phyloP scores from a whole-genome alignment of 1,140 invertebrate genomes.

The Drusus annulatus region DNA sequence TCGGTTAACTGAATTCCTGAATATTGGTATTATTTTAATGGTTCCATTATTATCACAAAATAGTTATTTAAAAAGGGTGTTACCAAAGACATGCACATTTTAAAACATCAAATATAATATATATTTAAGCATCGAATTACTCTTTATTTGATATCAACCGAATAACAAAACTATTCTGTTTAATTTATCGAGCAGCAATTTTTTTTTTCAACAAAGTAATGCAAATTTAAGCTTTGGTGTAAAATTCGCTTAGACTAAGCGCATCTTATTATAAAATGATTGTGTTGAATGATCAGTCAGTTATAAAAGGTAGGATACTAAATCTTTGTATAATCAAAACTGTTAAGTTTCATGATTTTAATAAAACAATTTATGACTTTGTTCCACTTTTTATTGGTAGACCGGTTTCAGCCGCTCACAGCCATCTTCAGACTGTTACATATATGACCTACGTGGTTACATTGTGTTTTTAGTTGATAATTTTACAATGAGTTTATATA shows the following conservation, averaged over 20 bases:
- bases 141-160: not conserved
- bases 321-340: slow-evolving; percentile 30
- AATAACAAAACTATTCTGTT: not conserved
- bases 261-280: slow-evolving; percentile 51
- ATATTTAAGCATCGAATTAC: too few species aligned
- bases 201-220: not conserved
- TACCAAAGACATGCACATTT: slow-evolving; percentile 1
- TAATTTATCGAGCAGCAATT: not conserved
- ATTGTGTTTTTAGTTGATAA: too few species aligned
- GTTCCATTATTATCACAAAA: too few species aligned
- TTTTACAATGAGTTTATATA: too few species aligned
- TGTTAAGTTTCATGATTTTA: too few species aligned
- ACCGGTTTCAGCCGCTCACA: too few species aligned
- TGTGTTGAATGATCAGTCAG: slow-evolving; percentile 51
- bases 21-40: too few species aligned
- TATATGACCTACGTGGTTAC: too few species aligned
- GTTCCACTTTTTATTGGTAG: too few species aligned
- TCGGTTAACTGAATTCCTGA: not conserved
- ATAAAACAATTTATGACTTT: too few species aligned
- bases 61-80: not conserved
- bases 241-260: slow-evolving; percentile 48
- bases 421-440: too few species aligned
- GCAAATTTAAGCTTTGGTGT: slow-evolving; percentile 28
- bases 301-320: slow-evolving; percentile 34
- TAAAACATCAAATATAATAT: too few species aligned